Evolutionary conservation across 2,113 vertebrate genomes (phyloP).

Genomic region (Mugil cephalus): DNA sequence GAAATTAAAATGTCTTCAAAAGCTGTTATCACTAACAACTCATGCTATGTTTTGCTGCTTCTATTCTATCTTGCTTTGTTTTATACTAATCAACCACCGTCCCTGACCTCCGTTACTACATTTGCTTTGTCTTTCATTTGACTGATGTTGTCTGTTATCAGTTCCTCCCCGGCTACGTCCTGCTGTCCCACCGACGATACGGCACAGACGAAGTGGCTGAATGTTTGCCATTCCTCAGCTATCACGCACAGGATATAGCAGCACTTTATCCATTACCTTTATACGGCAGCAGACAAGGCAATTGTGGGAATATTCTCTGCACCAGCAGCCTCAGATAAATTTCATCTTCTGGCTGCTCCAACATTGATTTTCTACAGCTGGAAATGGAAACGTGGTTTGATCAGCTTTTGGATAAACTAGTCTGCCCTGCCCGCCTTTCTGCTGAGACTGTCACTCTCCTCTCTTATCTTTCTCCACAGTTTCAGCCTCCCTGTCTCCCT

Average conservation of each 20-base stretch:
- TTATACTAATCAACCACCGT: slow-evolving; percentile 34
- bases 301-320: slow-evolving; percentile 28
- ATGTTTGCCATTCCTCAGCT: slow-evolving; percentile 71
- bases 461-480: slow-evolving; percentile 29
- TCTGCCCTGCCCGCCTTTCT: slow-evolving; percentile 36
- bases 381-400: slow-evolving; percentile 36
- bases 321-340: slow-evolving; percentile 31
- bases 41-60: neutral
- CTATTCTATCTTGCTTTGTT: slow-evolving; percentile 1
- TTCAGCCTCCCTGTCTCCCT: slow-evolving; percentile 18
- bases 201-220: slow-evolving; percentile 29
- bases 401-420: slow-evolving; percentile 46
- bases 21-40: neutral
- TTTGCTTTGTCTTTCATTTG: slow-evolving; percentile 59
- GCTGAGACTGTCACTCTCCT: neutral
- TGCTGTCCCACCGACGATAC: slow-evolving; percentile 38
- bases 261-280: slow-evolving; percentile 41
- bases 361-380: slow-evolving; percentile 46
- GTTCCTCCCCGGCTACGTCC: slow-evolving; percentile 37
- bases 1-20: neutral
- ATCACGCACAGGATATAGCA: slow-evolving; percentile 60
- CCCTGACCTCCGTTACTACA: slow-evolving; percentile 31
- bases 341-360: slow-evolving; percentile 34
- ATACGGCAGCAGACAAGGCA: slow-evolving; percentile 26
- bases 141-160: slow-evolving; percentile 55